Base-by-base conservation (phyloP, 2,113 vertebrate genomes). In the Pachyramphus minor region DNA sequence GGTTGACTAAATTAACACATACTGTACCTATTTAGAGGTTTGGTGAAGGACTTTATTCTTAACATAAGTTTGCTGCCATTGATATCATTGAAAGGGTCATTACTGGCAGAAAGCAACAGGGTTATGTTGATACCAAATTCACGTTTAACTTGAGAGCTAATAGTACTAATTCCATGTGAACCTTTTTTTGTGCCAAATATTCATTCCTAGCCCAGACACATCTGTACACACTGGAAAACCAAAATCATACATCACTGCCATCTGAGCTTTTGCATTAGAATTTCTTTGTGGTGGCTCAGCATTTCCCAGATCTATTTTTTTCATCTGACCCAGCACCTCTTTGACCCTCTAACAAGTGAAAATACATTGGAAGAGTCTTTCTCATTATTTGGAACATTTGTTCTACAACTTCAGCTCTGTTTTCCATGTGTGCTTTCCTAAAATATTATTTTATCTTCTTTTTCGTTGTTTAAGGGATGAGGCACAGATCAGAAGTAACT, bases 371-470 rank as follows among this genome's bases (percentile, higher is more conserved):
- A 89, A 67, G 79, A 86, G 69, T 63, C 42, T 90, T 84, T 81
- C 59, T 55, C 27, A 33, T 84, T 90, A 87, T 71, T 88, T 95
- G 63, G 87, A 92, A 72, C 22, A 85, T 64, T 77, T 81, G 35
- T 44, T 71, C 71, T 50, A 64, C 33, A 73, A 69, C 55, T 69
- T 93, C 71, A 71, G 8, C 50, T 85, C 74, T 94, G 39, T 56
- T 87, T 96, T 90, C 89, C 73, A 27, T 66, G 28, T 20, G 37
- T 10, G 20, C 59, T 92, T 84, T 78, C 80, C 44, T 59, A 93
- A 96, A 93, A 83, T 74, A 71, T 25, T 77, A 33, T 90, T 89
- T 93, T 55, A 69, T 83, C 67, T 94, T 49, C 52, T 91, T 90
- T 60, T 52, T 39, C 2, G 0, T 91, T 83, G 74, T 68, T 88